Base-by-base conservation (phyloP, 2,888 invertebrate genomes). In the Nephrocerus scutellatus region DNA sequence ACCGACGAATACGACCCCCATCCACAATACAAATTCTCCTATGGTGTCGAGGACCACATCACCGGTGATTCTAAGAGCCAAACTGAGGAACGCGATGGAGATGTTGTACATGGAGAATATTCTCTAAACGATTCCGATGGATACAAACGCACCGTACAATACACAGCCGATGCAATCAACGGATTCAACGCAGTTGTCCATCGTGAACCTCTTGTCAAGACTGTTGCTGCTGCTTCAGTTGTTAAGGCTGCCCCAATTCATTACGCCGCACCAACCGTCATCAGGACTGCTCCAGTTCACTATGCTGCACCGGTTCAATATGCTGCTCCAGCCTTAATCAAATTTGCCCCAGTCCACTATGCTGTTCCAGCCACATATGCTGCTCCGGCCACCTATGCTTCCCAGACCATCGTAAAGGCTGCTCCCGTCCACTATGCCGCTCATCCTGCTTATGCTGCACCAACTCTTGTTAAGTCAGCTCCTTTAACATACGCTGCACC, bases 121-220 rank as follows among this genome's bases (percentile, higher is more conserved):
- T 61, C 65, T 2, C 50, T 66, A 36, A 49, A 59, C 19, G 65
- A 66, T 49, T 50, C 66, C 28, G 66, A 66, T 54, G 66, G 66
- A 16, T 55, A 55, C 48, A 57, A 58, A 46, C 53, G 64, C 33
- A 61, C 55, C 34, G 64, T 65, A 6, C 55, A 58, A 16, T 64
- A 63, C 47, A 56, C 59, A 23, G 59, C 60, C 29, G 63, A 65
- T 45, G 49, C 57, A 46, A 47, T 60, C 32, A 59, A 63, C 29
- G 65, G 65, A 30, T 65, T 65, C 54, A 63, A 63, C 39, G 63
- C 65, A 37, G 60, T 65, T 18, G 65, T 65, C 23, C 51, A 58
- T 46, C 62, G 62, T 30, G 54, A 54, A 30, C 59, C 59, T 32
- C 51, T 61, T 10, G 54, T 50, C 30, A 54, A 55, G 38, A 40